Evolutionary conservation across 2,888 invertebrate species (phyloP), one percentile per base, ranked within the genome.

Genomic region (Xiphydria camelus): DNA sequence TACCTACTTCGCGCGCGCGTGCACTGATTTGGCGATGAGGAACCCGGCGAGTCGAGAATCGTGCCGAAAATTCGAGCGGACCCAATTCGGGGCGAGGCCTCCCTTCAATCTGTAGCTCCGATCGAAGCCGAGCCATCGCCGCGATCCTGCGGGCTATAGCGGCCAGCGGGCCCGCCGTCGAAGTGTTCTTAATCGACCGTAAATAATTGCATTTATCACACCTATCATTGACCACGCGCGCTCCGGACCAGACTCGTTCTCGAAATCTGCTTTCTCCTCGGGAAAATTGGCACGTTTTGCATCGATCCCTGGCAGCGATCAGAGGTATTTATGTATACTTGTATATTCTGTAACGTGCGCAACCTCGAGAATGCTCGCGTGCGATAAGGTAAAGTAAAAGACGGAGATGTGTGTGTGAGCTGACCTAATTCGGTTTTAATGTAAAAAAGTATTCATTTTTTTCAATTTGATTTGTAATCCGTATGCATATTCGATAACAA

Each of bases 181-280:
- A 58, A 61, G 64, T 66, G 62, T 63, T 72, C 69, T 73, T 73
- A 73, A 74, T 75, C 73, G 73, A 70, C 64, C 73, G 72, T 74
- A 68, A 74, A 73, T 73, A 75, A 75, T 75, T 73, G 69, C 70
- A 69, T 72, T 75, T 72, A 74, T 73, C 72, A 66, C 74, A 70
- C 71, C 70, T 73, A 69, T 69, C 66, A 61, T 66, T 68, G 62
- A 61, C 46, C 60, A n/a, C n/a, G n/a, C n/a, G n/a, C n/a, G n/a
- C n/a, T n/a, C 53, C 59, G 57, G 52, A 53, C 49, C 53, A 45
- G 53, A 34, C 46, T 57, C 55, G 59, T 57, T 59, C 60, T 53
- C 55, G 60, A 57, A 63, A 55, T 54, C 56, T 52, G 59, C 65
- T 66, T 66, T 68, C 65, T 63, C 64, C 47, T 49, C 43, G 38